Evolutionary conservation across 2,888 invertebrate genomes (phyloP).

Genomic region (Strigamia transsilvanica): DNA sequence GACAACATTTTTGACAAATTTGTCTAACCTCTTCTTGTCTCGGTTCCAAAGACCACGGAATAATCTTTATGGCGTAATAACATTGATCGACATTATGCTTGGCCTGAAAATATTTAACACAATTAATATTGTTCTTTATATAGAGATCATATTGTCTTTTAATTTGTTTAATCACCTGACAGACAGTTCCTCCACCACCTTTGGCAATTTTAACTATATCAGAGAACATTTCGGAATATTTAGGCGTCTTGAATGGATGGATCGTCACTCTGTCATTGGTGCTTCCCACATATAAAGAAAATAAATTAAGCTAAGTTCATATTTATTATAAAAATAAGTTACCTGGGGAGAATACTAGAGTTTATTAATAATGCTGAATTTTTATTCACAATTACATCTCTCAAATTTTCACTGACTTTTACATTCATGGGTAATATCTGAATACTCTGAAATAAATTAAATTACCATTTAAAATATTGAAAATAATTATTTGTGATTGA

Average conservation of each 20-base stretch:
- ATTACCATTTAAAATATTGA: neutral
- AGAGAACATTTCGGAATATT: conserved; percentile 11
- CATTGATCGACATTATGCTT: neutral
- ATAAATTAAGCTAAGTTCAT: neutral
- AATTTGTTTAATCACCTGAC: neutral
- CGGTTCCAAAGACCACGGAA: neutral
- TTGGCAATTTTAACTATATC: neutral
- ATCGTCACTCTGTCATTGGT: neutral
- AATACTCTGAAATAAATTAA: neutral
- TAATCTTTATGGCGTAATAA: conserved; percentile 14
- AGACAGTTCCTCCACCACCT: conserved; percentile 32
- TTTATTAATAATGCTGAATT: neutral
- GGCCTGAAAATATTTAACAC: neutral
- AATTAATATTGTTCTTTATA: neutral
- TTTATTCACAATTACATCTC: neutral
- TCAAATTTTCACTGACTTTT: neutral
- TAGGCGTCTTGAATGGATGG: neutral
- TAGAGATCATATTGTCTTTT: too few species aligned
- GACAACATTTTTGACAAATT: neutral
- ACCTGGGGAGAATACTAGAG: neutral
- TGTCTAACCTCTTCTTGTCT: neutral
- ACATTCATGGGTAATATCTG: too few species aligned
- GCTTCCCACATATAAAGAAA: neutral
- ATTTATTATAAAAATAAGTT: neutral
- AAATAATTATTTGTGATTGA: neutral